phyloP scores from a whole-genome alignment of 2,888 invertebrate species.

The Blomia tropicalis region DNA sequence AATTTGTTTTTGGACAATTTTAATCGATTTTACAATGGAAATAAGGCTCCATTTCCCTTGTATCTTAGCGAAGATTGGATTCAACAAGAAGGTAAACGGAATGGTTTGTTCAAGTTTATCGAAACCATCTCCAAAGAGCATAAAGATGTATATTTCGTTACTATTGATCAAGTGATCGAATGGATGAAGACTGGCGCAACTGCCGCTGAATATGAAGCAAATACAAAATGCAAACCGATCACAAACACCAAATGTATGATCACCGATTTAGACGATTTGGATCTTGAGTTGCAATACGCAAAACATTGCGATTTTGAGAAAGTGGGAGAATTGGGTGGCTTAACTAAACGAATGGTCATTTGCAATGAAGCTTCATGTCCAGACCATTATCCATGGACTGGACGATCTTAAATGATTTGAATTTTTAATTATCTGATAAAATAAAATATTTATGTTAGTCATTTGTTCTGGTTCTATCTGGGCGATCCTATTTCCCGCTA shows the following conservation, averaged over 20 bases:
- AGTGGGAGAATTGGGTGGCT: background rate
- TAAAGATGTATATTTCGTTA: conserved; percentile 25
- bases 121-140: conserved; percentile 20
- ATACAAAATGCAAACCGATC: conserved; percentile 2
- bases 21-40: conserved; percentile 15
- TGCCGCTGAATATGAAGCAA: conserved; percentile 3
- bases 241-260: conserved; percentile 4
- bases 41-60: conserved; percentile 26
- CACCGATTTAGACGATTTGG: background rate
- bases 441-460: too few species aligned
- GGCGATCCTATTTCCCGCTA: too few species aligned
- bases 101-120: conserved; percentile 26
- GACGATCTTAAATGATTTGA: too few species aligned
- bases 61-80: conserved; percentile 26
- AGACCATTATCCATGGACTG: conserved; percentile 43
- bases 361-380: conserved; percentile 42
- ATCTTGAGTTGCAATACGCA: background rate
- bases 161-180: conserved; percentile 26
- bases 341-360: conserved; percentile 6
- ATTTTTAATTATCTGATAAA: too few species aligned
- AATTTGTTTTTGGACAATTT: conserved; percentile 20
- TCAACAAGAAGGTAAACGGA: conserved; percentile 4
- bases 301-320: conserved; percentile 13
- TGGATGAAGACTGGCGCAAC: conserved; percentile 25
- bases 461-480: too few species aligned